Conservation (phyloP, 2,113 vertebrate species). For the Siniperca chuatsi region DNA sequence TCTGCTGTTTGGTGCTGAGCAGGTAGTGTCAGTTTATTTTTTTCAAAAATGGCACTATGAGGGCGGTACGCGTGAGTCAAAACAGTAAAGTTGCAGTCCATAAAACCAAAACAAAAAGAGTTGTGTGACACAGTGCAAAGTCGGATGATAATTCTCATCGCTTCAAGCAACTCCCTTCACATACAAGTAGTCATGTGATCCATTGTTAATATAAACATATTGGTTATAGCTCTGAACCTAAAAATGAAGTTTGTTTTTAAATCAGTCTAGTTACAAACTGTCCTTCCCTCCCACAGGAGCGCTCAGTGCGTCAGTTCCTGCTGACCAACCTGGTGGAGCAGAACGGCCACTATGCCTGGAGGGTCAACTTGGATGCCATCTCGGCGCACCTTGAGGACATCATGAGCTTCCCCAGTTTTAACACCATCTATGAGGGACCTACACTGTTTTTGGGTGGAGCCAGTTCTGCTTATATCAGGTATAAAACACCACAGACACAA, state of each 20-base stretch:
- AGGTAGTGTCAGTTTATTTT: neutral
- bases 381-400: slow-evolving; percentile 86
- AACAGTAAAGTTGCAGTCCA: neutral
- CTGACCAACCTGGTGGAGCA: slow-evolving; percentile 93
- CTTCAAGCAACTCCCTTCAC: too few species aligned
- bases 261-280: neutral
- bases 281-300: slow-evolving; percentile 77
- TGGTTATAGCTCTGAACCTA: neutral
- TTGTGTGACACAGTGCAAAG: neutral
- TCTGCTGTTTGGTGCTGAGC: neutral
- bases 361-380: slow-evolving; percentile 92
- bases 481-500: slow-evolving; percentile 29
- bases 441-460: slow-evolving; percentile 93
- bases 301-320: slow-evolving; percentile 90
- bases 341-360: slow-evolving; percentile 88
- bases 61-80: neutral
- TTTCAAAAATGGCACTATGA: neutral
- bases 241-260: neutral
- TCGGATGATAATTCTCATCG: too few species aligned
- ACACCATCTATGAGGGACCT: slow-evolving; percentile 86
- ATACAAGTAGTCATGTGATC: neutral
- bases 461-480: slow-evolving; percentile 92
- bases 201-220: neutral
- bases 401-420: slow-evolving; percentile 87
- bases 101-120: too few species aligned